These are phyloP conservation scores for Stratiolaelaps scimitus DNA, from an alignment of 1,140 invertebrate genomes.

Conservation along the genomic window DNA sequence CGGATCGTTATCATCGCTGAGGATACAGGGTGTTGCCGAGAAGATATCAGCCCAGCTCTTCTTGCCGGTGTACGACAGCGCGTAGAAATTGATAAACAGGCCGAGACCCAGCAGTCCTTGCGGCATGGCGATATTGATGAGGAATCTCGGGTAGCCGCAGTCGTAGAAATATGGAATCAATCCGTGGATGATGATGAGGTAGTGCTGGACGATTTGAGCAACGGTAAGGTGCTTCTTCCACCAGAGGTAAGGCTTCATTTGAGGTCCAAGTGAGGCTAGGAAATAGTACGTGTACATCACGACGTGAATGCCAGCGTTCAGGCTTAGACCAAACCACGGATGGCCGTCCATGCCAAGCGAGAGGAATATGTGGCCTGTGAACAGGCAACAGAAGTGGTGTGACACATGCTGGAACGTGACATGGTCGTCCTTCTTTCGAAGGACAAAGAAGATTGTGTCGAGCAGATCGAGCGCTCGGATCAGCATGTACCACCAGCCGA, in stretches of 20 bases:
- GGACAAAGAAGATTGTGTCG: slow-evolving; percentile 80
- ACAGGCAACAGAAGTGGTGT: slow-evolving; percentile 59
- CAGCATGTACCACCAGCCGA: slow-evolving; percentile 83
- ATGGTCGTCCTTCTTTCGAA: slow-evolving; percentile 73
- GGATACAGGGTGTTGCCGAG: not conserved
- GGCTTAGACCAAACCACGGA: slow-evolving; percentile 67
- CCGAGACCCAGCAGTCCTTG: slow-evolving; percentile 82
- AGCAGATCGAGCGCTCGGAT: slow-evolving; percentile 85
- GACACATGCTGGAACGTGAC: slow-evolving; percentile 79
- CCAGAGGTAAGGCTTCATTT: slow-evolving; percentile 43
- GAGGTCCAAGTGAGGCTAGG: slow-evolving; percentile 40
- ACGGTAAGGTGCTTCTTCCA: slow-evolving; percentile 44
- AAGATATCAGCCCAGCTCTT: slow-evolving; percentile 7
- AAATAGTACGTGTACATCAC: slow-evolving; percentile 44
- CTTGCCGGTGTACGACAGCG: slow-evolving; percentile 55
- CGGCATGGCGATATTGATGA: slow-evolving; percentile 74
- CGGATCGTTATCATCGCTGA: slow-evolving; percentile 23
- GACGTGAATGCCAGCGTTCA: slow-evolving; percentile 59
- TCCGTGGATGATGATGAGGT: slow-evolving; percentile 51
- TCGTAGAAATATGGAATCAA: slow-evolving; percentile 81
- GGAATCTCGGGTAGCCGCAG: slow-evolving; percentile 81
- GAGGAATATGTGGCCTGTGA: slow-evolving; percentile 36
- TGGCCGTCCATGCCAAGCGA: slow-evolving; percentile 51
- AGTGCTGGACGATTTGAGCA: slow-evolving; percentile 29
- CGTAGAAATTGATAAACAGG: slow-evolving; percentile 81